Evolutionary conservation across 2,797 vertebrate genomes (phyloP), one percentile per base, ranked within the genome.

Genomic region (Coendou prehensilis): DNA sequence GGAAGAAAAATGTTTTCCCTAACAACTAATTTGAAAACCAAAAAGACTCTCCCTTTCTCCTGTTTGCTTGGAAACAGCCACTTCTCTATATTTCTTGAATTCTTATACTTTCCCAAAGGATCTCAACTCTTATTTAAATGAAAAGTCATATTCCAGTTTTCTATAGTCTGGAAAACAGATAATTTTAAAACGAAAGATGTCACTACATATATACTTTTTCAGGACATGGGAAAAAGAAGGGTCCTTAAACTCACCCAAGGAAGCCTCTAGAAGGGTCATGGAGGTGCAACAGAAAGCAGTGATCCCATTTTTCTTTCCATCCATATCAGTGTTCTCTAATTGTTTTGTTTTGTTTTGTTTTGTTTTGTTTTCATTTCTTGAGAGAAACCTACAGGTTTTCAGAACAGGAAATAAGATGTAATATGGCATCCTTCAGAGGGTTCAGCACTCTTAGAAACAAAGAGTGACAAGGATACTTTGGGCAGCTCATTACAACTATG

Each of bases 101-200:
- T 85, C 17, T 90, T 96, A 96, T 69, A 61, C 89, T 92, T 96
- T 84, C 64, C 92, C 22, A 82, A 94, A 97, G 61, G 94, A 61
- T 92, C 96, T 95, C 54, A 83, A 80, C 76, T 98, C 97, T 94
- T 97, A 95, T 85, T 97, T 93, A 96, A 98, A 96, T 93, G 59
- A 97, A 94, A 98, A 98, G 47, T 96, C 91, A 59, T 71, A 95
- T 96, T 20, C 67, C 84, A 47, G 75, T 94, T 98, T 97, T 95
- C 57, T 95, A 30, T 52, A 89, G 18, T 56, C 30, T 93, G 85
- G 79, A 89, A 94, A 91, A 64, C 1, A 97, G 56, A 94, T 97
- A 76, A 56, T 94, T 96, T 94, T 8, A 78, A 91, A 95, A 71
- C 79, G 89, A 94, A 97, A 97, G 97, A 94, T 92, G 86, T 1